Conservation (phyloP, 2,113 vertebrate species). For the Vulpes ferrilata region DNA sequence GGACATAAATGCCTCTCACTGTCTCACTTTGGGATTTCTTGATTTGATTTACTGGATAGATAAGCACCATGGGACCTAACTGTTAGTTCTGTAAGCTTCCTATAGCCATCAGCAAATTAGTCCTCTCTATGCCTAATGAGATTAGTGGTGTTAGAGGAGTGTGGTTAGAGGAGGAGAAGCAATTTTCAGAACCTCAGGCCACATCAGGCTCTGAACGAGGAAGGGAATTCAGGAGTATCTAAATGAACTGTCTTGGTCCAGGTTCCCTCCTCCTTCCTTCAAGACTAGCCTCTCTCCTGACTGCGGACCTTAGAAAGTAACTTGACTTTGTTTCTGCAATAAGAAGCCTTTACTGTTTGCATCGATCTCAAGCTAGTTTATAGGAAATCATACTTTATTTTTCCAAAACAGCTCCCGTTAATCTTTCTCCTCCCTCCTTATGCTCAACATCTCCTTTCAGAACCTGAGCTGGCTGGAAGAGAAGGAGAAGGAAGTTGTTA, state of each 20-base stretch:
- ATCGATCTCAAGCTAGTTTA: neutral
- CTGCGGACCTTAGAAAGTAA: neutral
- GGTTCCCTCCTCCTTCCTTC: neutral
- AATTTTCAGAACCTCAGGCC: neutral
- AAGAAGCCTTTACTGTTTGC: neutral
- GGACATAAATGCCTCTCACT: neutral
- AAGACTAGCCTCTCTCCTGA: neutral
- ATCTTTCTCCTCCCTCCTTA: slow-evolving; percentile 52
- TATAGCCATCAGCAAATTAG: neutral
- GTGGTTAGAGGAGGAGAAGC: neutral
- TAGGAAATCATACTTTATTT: neutral
- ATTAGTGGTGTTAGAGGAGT: neutral
- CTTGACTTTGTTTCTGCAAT: neutral
- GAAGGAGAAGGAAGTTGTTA: slow-evolving; percentile 98
- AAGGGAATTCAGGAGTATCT: neutral
- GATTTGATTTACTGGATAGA: neutral
- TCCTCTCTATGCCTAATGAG: accelerated
- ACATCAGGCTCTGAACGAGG: neutral
- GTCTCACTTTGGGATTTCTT: neutral
- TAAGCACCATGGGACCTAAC: neutral
- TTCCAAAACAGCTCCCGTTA: slow-evolving; percentile 44
- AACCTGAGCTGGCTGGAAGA: slow-evolving; percentile 96
- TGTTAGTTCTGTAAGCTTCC: neutral
- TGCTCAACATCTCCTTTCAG: slow-evolving; percentile 83
- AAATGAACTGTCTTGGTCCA: neutral